Conservation (phyloP, 53 echinoderm and acorn worm genomes). For the Pentamera pediparva region DNA sequence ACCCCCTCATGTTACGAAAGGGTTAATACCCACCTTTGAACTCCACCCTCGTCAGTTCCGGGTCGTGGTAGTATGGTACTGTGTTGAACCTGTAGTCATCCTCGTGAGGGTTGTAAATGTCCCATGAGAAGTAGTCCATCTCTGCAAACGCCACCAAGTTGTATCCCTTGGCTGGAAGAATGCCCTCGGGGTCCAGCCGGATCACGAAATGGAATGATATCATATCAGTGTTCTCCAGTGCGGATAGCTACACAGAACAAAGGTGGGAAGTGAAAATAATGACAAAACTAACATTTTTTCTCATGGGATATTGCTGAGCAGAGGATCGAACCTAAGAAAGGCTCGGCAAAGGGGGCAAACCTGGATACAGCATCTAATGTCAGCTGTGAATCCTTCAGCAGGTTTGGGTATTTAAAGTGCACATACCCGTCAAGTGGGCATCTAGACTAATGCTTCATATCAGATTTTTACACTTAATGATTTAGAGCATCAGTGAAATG, state of each 20-base stretch:
- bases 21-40: conserved; percentile 58
- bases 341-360: too few relatives aligned
- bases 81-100: conserved; percentile 60
- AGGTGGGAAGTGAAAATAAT: not conserved
- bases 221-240: conserved; percentile 56
- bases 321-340: too few relatives aligned
- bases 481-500: too few relatives aligned
- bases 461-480: too few relatives aligned
- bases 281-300: not conserved
- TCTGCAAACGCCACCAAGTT: conserved; percentile 61
- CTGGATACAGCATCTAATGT: too few relatives aligned
- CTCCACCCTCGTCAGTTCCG: conserved; percentile 49
- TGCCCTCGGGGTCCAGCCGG: conserved; percentile 45
- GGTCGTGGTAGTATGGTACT: conserved; percentile 50
- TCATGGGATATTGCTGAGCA: too few relatives aligned
- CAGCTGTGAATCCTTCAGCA: too few relatives aligned
- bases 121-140: conserved; percentile 69
- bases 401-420: too few relatives aligned
- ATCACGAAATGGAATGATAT: conserved; percentile 66
- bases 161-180: conserved; percentile 56
- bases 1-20: too few relatives aligned
- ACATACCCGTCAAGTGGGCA: too few relatives aligned
- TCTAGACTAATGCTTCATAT: too few relatives aligned
- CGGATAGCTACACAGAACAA: conserved; percentile 19
- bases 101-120: conserved; percentile 63